Base-by-base conservation (phyloP, 2,797 vertebrate species). In the Characodon lateralis region DNA sequence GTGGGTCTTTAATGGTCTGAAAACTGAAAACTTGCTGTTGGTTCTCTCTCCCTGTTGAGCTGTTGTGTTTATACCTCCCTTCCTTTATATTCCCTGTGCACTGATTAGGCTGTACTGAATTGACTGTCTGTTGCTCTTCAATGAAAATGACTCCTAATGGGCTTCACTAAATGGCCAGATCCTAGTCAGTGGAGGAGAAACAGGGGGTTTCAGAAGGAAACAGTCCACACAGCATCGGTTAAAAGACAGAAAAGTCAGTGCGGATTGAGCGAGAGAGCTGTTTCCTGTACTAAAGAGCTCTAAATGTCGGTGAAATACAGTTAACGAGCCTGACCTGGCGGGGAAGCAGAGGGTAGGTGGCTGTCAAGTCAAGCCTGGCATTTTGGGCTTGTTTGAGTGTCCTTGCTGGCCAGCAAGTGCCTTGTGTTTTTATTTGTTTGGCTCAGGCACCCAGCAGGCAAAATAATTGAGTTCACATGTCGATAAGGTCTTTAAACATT, bases 261-360 rank as follows among this genome's bases (percentile, higher is more conserved):
- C 26, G 58, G 24, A 71, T n/a, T 76, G 73, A 70, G 71, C 0
- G 56, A 85, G 79, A 12, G 74, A 82, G 77, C 48, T 43, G 63
- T 70, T 82, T 80, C 59, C 73, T 72, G 26, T 10, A 48, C 78
- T 88, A 85, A 91, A 83, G 85, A 84, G 81, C 83, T 89, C 79
- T 89, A 92, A 90, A 89, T 87, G 82, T 84, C 58, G 51, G 72
- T 75, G 66, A 78, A 79, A 66, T 79, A 72, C 68, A 20, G 78
- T 84, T 91, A 93, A 93, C 80, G 63, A 89, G 91, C 76, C 78
- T 87, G 85, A 89, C 84, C 83, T 79, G 83, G 80, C n/a, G 0
- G 82, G 76, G 73, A 89, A 81, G 83, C 74, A 69, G 71, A 85
- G 84, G 83, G 74, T 76, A 78, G 73, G 73, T 4, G 41, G 79